Base-by-base conservation (phyloP, 1,140 invertebrate genomes). In the Meloidogyne exigua region DNA sequence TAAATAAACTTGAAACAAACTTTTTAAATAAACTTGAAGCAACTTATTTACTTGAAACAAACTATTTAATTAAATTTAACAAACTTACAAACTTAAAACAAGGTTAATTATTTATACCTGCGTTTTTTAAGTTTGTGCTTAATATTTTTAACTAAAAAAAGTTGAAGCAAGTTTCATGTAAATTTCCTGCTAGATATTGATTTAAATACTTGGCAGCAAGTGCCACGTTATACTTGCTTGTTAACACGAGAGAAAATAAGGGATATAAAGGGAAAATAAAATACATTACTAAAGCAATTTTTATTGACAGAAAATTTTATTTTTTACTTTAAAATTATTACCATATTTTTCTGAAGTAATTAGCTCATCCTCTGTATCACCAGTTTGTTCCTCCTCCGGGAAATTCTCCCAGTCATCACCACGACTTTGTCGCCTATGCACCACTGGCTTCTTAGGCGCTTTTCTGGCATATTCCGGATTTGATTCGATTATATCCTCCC, bases 331-430 rank as follows among this genome's bases (percentile, higher is more conserved):
- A 32, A 32, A 32, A 32, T 7, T 9, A 42, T 9, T 18, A 42
- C 66, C 39, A 2, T 21, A 68, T 7, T 42, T 42, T 18, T 68
- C 39, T 23, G n/a, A 9, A 18, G 28, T 9, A 4, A n/a, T 5
- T 18, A n/a, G 21, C 21, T 73, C 44, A 36, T 25, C 36, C 23
- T 73, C 57, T n/a, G 70, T n/a, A 63, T 66, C 25, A 0, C 57
- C 21, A 15, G 21, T 2, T 25, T n/a, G 36, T n/a, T 73, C 72
- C 18, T 57, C 72, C 26, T 84, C 83, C 5, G 82, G 83, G 28
- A 85, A 85, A 72, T 78, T 82, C 28, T 86, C 84, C 84, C 84
- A 85, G 28, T 85, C 84, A n/a, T 11, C 80, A 64, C 5, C 44
- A 9, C 49, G 15, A 18, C 75, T 79, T 2, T 74, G 78, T 28